Percentiles rank a stretch among this genome's conserved stretches.
Evolutionary conservation across 2,113 vertebrate genomes (phyloP).

Genomic region (Macaca fascicularis): DNA sequence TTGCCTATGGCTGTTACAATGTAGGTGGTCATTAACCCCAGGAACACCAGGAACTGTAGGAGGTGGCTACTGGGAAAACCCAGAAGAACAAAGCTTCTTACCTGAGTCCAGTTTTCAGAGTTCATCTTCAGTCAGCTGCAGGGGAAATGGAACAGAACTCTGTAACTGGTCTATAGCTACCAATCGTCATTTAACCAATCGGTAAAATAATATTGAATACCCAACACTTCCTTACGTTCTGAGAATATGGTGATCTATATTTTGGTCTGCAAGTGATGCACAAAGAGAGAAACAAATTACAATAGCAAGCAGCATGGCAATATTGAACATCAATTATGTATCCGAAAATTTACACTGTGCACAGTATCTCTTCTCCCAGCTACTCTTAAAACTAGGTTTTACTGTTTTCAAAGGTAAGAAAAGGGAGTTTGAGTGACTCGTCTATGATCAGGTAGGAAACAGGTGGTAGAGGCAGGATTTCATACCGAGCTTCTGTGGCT

Average conservation of each 20-base stretch:
- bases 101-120: conserved; percentile 1
- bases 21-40: conserved; percentile 24
- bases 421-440: neutral
- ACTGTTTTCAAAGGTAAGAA: neutral
- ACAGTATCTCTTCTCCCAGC: neutral
- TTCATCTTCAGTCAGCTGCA: neutral
- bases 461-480: neutral
- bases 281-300: neutral
- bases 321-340: neutral
- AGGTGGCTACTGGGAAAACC: conserved; percentile 38
- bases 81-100: conserved; percentile 58
- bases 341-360: neutral
- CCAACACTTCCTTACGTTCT: neutral
- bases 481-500: neutral
- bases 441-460: conserved; percentile 7
- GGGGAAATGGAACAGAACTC: neutral
- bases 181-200: neutral
- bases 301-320: neutral
- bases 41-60: conserved; percentile 19
- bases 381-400: neutral
- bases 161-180: neutral
- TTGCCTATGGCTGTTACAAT: conserved; percentile 47
- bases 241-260: neutral
- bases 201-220: neutral
- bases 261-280: neutral